These are phyloP conservation scores for Lophotis ruficrista DNA, from an alignment of 2,113 vertebrate genomes.

Conservation along the genomic window DNA sequence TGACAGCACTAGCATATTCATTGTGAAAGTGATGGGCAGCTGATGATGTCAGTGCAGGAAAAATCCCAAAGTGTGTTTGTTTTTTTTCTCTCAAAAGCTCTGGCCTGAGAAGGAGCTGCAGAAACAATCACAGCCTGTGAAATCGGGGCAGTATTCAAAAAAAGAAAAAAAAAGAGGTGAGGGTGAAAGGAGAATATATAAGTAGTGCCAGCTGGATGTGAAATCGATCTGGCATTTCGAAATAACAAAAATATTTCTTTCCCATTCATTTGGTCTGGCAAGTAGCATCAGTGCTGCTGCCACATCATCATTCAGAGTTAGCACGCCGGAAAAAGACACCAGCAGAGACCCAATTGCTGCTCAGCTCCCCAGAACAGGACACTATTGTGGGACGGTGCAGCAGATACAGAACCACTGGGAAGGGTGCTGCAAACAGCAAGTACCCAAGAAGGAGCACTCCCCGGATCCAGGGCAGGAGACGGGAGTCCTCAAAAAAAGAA, in stretches of 20 bases:
- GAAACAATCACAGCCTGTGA: background rate
- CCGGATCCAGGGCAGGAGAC: background rate
- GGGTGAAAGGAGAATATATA: background rate
- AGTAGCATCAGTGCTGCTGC: background rate
- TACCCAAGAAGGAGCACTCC: background rate
- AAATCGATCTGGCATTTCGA: slow-evolving; percentile 47
- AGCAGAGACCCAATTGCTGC: background rate
- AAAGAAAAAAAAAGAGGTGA: background rate
- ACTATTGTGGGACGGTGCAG: rapidly evolving
- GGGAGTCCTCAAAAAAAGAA: background rate
- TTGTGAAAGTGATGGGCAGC: slow-evolving; percentile 34
- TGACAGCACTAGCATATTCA: background rate
- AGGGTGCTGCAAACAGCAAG: background rate
- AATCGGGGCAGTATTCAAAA: background rate
- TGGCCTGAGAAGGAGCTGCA: slow-evolving; percentile 26
- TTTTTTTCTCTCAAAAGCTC: background rate
- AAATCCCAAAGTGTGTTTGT: background rate
- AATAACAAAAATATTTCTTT: slow-evolving; percentile 54
- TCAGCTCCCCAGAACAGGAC: background rate
- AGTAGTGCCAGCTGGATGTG: background rate
- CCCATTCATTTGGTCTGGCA: slow-evolving; percentile 41
- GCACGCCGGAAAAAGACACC: background rate
- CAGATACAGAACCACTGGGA: background rate
- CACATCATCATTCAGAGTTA: background rate
- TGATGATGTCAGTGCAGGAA: slow-evolving; percentile 1